These are phyloP conservation scores for Calameuta filiformis DNA, from an alignment of 2,888 invertebrate species.

Conservation along the genomic window DNA sequence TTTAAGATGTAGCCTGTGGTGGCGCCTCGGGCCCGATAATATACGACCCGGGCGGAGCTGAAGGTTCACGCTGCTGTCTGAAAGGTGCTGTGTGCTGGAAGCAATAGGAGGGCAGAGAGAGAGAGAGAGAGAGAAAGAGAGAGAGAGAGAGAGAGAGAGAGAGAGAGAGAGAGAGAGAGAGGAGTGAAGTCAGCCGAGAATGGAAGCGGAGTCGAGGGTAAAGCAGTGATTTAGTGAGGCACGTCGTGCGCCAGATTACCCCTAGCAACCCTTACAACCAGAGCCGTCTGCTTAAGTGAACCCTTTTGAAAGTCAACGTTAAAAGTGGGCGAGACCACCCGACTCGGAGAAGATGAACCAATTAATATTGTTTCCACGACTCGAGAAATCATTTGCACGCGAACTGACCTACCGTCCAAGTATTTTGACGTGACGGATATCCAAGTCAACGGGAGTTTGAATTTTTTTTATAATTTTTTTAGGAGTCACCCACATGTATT, in stretches of 20 bases:
- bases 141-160: constrained; percentile 6
- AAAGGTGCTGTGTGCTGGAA: constrained; percentile 7
- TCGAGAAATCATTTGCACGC: background rate
- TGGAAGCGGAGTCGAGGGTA: constrained; percentile 18
- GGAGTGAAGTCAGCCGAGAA: constrained; percentile 13
- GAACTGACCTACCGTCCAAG: background rate
- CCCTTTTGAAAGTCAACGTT: constrained; percentile 33
- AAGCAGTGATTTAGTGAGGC: constrained; percentile 38
- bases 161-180: background rate
- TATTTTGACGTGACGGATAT: background rate
- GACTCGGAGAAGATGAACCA: constrained; percentile 44
- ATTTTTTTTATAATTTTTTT: background rate
- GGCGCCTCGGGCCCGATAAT: constrained; percentile 35
- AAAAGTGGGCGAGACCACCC: constrained; percentile 40
- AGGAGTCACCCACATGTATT: too few species aligned
- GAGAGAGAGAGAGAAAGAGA: constrained; percentile 5
- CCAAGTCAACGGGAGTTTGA: background rate
- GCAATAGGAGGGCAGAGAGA: background rate
- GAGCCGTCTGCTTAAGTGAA: constrained; percentile 13
- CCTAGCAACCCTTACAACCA: constrained; percentile 36
- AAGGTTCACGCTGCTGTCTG: constrained; percentile 15
- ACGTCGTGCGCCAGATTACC: constrained; percentile 43
- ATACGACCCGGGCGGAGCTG: constrained; percentile 26
- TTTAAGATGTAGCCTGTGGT: constrained; percentile 45
- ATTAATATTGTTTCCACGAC: constrained; percentile 39